Conservation (phyloP, 2,113 vertebrate genomes). For the Oreochromis aureus region DNA sequence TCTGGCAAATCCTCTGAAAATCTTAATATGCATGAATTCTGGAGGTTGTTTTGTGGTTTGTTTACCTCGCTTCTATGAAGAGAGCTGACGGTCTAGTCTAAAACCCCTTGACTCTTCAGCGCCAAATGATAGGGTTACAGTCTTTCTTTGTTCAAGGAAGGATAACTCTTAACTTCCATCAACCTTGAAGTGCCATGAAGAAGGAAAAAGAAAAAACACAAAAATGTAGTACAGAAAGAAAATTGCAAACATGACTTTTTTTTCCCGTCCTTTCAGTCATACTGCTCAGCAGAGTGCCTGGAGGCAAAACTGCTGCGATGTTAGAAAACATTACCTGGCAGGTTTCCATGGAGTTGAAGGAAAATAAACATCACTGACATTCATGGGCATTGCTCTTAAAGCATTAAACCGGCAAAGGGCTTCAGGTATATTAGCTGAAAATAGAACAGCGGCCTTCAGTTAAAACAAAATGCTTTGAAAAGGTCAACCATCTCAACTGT, state of each 20-base stretch:
- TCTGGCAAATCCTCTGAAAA: slow-evolving; percentile 48
- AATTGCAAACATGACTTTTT: slow-evolving; percentile 32
- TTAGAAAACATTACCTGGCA: slow-evolving; percentile 47
- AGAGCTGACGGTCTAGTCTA: not conserved
- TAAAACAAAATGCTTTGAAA: not conserved
- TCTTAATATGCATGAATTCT: slow-evolving; percentile 41
- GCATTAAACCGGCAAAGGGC: slow-evolving; percentile 6
- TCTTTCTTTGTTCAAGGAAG: slow-evolving; percentile 50
- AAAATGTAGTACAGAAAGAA: slow-evolving; percentile 34
- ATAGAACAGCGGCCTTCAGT: not conserved
- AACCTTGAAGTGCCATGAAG: slow-evolving; percentile 19
- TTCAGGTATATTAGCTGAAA: slow-evolving; percentile 18
- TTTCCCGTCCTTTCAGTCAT: slow-evolving; percentile 6
- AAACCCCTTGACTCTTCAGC: slow-evolving; percentile 3
- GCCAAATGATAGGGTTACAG: slow-evolving; percentile 45
- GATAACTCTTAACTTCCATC: slow-evolving; percentile 53
- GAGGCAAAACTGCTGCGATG: slow-evolving; percentile 12
- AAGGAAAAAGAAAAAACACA: not conserved
- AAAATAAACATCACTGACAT: slow-evolving; percentile 51
- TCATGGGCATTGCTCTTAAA: slow-evolving; percentile 30
- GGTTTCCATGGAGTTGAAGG: slow-evolving; percentile 20
- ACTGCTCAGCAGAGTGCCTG: slow-evolving; percentile 16
- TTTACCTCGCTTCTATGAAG: not conserved
- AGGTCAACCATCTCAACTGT: slow-evolving; percentile 34
- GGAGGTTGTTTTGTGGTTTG: slow-evolving; percentile 40